Percentiles rank a stretch among this genome's conserved stretches.
phyloP scores from a whole-genome alignment of 2,888 invertebrate genomes.

The Agonopterix subpropinquella region DNA sequence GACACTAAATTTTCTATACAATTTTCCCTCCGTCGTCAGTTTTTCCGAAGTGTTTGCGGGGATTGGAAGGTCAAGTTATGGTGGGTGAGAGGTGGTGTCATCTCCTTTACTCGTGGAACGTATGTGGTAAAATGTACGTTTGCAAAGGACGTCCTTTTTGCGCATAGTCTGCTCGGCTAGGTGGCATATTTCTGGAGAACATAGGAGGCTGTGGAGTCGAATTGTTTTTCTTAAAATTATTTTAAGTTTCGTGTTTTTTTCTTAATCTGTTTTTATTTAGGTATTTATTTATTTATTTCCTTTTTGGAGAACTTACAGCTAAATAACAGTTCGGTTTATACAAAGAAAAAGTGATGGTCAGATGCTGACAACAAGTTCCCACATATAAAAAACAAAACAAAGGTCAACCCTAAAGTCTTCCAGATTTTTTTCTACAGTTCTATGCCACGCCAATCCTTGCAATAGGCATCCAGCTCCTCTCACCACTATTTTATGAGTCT shows the following conservation, averaged over 20 bases:
- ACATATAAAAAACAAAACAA: too few relatives aligned
- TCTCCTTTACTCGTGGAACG: slow-evolving; percentile 53
- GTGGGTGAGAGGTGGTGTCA: slow-evolving; percentile 12
- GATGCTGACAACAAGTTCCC: too few relatives aligned
- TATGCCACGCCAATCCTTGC: too few relatives aligned
- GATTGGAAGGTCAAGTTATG: slow-evolving; percentile 7
- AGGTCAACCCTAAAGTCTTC: too few relatives aligned
- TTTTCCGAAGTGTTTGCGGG: background rate
- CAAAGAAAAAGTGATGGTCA: too few relatives aligned
- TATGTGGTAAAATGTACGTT: slow-evolving; percentile 63
- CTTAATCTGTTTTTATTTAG: too few relatives aligned
- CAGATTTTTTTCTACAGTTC: too few relatives aligned
- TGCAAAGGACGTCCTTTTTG: slow-evolving; percentile 70
- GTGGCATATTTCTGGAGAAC: slow-evolving; percentile 64
- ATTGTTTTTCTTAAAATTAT: slow-evolving; percentile 1
- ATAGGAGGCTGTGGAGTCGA: slow-evolving; percentile 28
- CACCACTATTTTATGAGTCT: too few relatives aligned
- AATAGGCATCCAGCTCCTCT: too few relatives aligned
- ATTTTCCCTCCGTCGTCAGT: background rate
- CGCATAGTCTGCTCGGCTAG: slow-evolving; percentile 70
- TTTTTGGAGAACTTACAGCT: too few relatives aligned
- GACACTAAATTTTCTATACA: slow-evolving; percentile 15
- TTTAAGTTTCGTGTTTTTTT: background rate
- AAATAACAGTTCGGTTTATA: too few relatives aligned
- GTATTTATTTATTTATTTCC: too few relatives aligned